phyloP scores from a whole-genome alignment of 2,888 invertebrate genomes.

The Siphlonurus alternatus region DNA sequence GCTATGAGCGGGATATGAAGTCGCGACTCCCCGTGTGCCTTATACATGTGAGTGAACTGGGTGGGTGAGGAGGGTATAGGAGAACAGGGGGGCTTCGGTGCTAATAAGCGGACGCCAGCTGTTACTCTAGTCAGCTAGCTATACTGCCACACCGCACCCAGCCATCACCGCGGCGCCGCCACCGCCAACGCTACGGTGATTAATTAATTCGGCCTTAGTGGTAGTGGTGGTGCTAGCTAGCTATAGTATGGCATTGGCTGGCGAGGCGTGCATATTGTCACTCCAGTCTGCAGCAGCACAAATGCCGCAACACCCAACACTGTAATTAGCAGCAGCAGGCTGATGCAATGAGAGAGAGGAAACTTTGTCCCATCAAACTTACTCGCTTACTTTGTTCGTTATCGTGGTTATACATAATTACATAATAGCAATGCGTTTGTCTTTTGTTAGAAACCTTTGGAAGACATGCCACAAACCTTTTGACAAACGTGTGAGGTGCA shows the following conservation, averaged over 20 bases:
- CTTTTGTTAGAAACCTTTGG: neutral
- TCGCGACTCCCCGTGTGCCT: too few species aligned
- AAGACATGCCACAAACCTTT: neutral
- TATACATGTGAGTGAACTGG: too few species aligned
- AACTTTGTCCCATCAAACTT: too few species aligned
- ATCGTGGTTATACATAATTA: neutral
- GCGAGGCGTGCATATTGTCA: neutral
- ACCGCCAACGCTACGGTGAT: too few species aligned
- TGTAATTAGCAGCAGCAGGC: neutral
- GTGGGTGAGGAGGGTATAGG: neutral
- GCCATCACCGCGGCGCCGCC: too few species aligned
- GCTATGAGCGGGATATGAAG: too few species aligned
- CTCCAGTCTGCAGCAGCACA: neutral
- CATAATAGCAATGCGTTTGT: neutral
- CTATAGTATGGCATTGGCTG: too few species aligned
- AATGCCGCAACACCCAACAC: neutral
- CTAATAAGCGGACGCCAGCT: neutral
- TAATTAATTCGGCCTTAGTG: neutral
- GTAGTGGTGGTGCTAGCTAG: neutral
- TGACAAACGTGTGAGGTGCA: neutral
- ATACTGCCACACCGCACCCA: neutral
- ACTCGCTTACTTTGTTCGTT: too few species aligned
- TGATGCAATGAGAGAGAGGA: neutral
- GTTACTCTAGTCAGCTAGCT: neutral
- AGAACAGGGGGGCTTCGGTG: neutral